Percentiles rank a stretch among this genome's conserved stretches.
Evolutionary conservation across 2,888 invertebrate genomes (phyloP).

Genomic region (Eristalis arbustorum): DNA sequence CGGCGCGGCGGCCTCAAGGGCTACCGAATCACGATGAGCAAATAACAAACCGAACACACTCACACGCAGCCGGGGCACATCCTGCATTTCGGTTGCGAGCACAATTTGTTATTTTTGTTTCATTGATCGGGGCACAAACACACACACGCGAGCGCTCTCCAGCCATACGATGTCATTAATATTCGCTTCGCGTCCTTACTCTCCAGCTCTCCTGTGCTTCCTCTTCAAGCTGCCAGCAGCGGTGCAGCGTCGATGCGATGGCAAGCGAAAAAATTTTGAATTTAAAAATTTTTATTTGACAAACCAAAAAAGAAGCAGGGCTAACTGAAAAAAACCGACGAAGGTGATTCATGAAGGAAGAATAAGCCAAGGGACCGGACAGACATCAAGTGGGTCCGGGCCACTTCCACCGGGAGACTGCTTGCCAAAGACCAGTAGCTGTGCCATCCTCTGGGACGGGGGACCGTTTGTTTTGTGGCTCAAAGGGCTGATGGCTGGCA

Average conservation of each 20-base stretch:
- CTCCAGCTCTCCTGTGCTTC: constrained; percentile 33
- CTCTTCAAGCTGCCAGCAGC: background rate
- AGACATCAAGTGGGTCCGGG: background rate
- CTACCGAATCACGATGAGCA: background rate
- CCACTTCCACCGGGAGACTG: constrained; percentile 20
- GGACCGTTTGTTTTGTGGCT: background rate
- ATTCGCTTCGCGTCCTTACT: constrained; percentile 55
- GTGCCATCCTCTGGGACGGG: constrained; percentile 5
- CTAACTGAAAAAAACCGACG: background rate
- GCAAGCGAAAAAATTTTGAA: constrained; percentile 50
- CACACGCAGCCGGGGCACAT: constrained; percentile 41
- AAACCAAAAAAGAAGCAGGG: constrained; percentile 44
- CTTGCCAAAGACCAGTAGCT: constrained; percentile 54
- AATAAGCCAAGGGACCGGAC: background rate
- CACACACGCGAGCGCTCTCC: background rate
- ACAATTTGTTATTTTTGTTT: background rate
- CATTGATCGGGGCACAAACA: background rate
- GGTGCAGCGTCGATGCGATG: background rate
- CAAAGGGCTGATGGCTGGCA: background rate
- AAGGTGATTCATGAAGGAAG: background rate
- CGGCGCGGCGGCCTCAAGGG: background rate
- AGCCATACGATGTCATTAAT: constrained; percentile 46
- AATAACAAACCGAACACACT: constrained; percentile 16
- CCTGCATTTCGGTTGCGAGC: constrained; percentile 11
- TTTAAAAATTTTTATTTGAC: constrained; percentile 57